Percentiles rank a stretch among this genome's conserved stretches.
phyloP scores from a whole-genome alignment of 2,888 invertebrate species.

The Apamea anceps region DNA sequence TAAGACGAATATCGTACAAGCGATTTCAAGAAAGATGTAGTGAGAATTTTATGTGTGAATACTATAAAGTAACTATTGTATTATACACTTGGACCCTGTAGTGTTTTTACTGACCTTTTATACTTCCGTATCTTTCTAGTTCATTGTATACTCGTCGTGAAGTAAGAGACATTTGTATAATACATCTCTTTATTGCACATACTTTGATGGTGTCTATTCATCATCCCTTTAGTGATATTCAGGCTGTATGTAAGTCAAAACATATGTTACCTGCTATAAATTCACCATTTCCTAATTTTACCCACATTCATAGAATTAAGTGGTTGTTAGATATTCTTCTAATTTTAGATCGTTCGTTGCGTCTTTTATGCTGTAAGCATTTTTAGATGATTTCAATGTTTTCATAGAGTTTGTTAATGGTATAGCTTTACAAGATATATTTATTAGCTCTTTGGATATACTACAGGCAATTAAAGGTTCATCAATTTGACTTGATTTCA shows the following conservation, averaged over 20 bases:
- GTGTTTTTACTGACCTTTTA: conserved; percentile 88
- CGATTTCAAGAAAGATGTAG: conserved; percentile 85
- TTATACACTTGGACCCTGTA: conserved; percentile 84
- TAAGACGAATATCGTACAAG: conserved; percentile 68
- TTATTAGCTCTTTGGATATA: conserved; percentile 24
- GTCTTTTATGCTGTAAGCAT: conserved; percentile 56
- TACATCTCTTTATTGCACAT: conserved; percentile 38
- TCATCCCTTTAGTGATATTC: conserved; percentile 46
- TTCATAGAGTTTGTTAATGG: conserved; percentile 29
- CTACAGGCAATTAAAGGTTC: conserved; percentile 35
- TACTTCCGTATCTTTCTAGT: conserved; percentile 83
- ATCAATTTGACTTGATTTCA: conserved; percentile 8
- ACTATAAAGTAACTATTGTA: conserved; percentile 76
- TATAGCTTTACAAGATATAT: conserved; percentile 31
- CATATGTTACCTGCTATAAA: conserved; percentile 40
- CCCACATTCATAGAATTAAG: conserved; percentile 50
- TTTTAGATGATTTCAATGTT: conserved; percentile 42
- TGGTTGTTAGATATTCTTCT: conserved; percentile 62
- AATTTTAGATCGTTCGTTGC: conserved; percentile 57
- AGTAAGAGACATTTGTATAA: conserved; percentile 54
- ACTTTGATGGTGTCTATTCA: conserved; percentile 24
- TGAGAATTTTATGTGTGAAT: conserved; percentile 81
- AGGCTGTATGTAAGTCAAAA: conserved; percentile 45
- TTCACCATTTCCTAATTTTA: conserved; percentile 47
- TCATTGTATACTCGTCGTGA: conserved; percentile 67